phyloP scores from a whole-genome alignment of 2,888 invertebrate genomes.

The Trimorus sp. region DNA sequence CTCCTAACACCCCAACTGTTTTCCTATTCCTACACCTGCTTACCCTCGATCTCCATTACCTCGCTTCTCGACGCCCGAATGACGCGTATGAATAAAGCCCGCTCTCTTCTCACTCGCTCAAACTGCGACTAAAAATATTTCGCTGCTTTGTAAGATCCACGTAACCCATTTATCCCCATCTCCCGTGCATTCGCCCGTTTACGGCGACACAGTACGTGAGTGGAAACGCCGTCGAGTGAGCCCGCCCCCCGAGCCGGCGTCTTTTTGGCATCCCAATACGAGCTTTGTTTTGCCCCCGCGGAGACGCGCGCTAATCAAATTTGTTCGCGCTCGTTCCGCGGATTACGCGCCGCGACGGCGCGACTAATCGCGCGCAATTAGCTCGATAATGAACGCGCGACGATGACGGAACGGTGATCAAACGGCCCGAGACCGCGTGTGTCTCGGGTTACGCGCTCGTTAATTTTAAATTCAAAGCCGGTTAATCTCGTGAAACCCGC shows the following conservation, averaged over 20 bases:
- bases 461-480: too few relatives aligned
- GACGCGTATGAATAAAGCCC: background rate
- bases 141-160: slow-evolving; percentile 42
- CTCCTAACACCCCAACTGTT: too few relatives aligned
- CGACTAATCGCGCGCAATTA: slow-evolving; percentile 2
- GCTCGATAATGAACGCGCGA: background rate
- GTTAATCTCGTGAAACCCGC: too few relatives aligned
- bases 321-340: background rate
- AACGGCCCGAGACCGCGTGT: too few relatives aligned
- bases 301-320: slow-evolving; percentile 31
- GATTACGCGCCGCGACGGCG: too few relatives aligned
- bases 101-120: slow-evolving; percentile 7
- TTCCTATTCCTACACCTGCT: too few relatives aligned
- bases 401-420: too few relatives aligned
- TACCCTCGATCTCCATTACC: too few relatives aligned
- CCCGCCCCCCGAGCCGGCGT: slow-evolving; percentile 34
- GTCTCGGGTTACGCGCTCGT: too few relatives aligned
- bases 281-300: slow-evolving; percentile 41
- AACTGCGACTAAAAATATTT: slow-evolving; percentile 42
- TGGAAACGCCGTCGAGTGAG: slow-evolving; percentile 45
- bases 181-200: slow-evolving; percentile 44
- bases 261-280: slow-evolving; percentile 47
- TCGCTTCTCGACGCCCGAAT: too few relatives aligned
- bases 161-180: slow-evolving; percentile 55
- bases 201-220: slow-evolving; percentile 55